phyloP scores from a whole-genome alignment of 2,888 invertebrate species.

The Drosophila neotestacea region DNA sequence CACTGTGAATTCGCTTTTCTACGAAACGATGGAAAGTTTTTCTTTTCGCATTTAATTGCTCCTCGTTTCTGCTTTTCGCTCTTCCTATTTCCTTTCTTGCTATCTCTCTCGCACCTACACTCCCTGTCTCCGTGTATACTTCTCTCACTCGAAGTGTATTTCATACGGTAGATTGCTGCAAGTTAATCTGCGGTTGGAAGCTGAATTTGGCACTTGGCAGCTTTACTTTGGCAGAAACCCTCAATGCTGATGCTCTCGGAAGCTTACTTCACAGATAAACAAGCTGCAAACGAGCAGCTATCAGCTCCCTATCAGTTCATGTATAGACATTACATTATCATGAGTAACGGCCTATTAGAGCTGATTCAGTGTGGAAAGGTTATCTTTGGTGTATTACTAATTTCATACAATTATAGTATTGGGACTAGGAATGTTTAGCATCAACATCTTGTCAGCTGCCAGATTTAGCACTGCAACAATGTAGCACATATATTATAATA shows the following conservation, averaged over 20 bases:
- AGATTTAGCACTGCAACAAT: background rate
- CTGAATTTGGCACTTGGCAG: constrained; percentile 61
- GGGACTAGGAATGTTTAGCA: background rate
- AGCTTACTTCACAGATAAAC: constrained; percentile 46
- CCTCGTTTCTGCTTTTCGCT: constrained; percentile 24
- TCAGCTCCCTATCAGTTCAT: constrained; percentile 21
- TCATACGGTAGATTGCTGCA: constrained; percentile 30
- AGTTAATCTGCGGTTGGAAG: constrained; percentile 70
- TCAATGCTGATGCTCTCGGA: constrained; percentile 26
- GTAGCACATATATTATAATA: too few relatives aligned
- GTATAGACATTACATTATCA: constrained; percentile 25
- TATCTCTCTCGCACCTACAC: background rate
- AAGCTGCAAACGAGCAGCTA: constrained; percentile 26
- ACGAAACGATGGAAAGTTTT: constrained; percentile 63
- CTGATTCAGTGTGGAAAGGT: constrained; percentile 12
- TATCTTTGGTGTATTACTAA: constrained; percentile 20
- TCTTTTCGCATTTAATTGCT: constrained; percentile 71
- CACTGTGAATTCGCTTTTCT: constrained; percentile 54
- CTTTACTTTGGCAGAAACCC: constrained; percentile 16
- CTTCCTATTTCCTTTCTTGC: background rate
- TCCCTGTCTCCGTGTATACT: background rate
- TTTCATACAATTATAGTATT: constrained; percentile 18
- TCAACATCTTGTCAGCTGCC: background rate
- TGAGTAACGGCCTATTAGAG: constrained; percentile 18
- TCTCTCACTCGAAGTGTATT: constrained; percentile 11